phyloP scores from a whole-genome alignment of 2,888 invertebrate species.

The Drosophila conformis region DNA sequence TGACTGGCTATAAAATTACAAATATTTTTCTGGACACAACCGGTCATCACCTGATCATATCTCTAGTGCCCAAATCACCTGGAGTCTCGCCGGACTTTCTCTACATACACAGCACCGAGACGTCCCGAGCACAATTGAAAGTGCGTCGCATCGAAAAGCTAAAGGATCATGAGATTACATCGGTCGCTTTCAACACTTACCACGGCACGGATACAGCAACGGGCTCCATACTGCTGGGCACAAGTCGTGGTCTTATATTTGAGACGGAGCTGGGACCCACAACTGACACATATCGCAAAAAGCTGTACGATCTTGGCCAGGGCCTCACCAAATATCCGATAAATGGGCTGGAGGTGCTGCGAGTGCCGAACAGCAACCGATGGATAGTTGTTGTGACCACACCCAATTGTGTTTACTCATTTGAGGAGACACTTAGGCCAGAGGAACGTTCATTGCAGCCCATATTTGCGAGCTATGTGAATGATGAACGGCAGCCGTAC shows the following conservation, averaged over 20 bases:
- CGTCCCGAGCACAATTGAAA: slow-evolving; percentile 87
- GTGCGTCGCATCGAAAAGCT: slow-evolving; percentile 87
- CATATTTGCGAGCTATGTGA: slow-evolving; percentile 75
- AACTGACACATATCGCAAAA: slow-evolving; percentile 94
- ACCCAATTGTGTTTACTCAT: slow-evolving; percentile 93
- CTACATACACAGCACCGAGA: slow-evolving; percentile 88
- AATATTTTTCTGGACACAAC: slow-evolving; percentile 90
- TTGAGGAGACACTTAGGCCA: slow-evolving; percentile 90
- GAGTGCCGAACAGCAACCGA: slow-evolving; percentile 89
- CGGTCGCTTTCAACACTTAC: slow-evolving; percentile 94
- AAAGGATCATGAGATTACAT: slow-evolving; percentile 91
- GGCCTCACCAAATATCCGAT: slow-evolving; percentile 90
- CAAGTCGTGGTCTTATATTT: slow-evolving; percentile 94
- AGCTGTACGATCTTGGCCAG: slow-evolving; percentile 95
- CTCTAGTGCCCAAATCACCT: slow-evolving; percentile 87
- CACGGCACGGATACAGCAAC: slow-evolving; percentile 90
- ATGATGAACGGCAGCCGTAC: slow-evolving; percentile 77
- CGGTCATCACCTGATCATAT: slow-evolving; percentile 93
- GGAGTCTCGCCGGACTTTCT: slow-evolving; percentile 89
- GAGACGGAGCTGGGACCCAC: slow-evolving; percentile 94
- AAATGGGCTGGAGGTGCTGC: slow-evolving; percentile 94
- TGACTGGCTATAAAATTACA: slow-evolving; percentile 81
- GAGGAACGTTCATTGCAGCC: slow-evolving; percentile 89
- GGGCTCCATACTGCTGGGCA: slow-evolving; percentile 94
- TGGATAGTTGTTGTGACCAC: slow-evolving; percentile 95